A percentile compares a stretch with the other conserved stretches of the same genome.
These are phyloP conservation scores for Nautilus pompilius DNA, from an alignment of 1,140 invertebrate species.

Conservation along the genomic window DNA sequence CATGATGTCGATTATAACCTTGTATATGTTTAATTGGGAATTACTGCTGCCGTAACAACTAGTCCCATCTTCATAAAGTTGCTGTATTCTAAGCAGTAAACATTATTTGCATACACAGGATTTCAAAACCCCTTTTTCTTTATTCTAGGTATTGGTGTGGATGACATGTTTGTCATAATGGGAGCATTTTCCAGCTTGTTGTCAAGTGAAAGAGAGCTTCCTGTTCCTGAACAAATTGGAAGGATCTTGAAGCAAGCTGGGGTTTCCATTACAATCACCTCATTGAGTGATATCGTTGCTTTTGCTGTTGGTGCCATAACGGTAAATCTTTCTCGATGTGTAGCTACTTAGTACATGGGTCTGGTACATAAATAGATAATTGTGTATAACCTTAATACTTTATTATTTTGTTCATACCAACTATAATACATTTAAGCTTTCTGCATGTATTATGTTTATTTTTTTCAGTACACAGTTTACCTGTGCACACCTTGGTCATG, in stretches of 20 bases:
- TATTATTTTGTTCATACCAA: too few relatives aligned
- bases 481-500: too few relatives aligned
- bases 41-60: too few relatives aligned
- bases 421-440: too few relatives aligned
- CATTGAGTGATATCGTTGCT: constrained; percentile 93
- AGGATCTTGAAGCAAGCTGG: constrained; percentile 89
- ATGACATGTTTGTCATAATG: constrained; percentile 83
- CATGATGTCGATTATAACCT: too few relatives aligned
- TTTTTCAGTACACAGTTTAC: too few relatives aligned
- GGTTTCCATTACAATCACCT: constrained; percentile 96
- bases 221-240: constrained; percentile 82
- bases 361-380: background rate
- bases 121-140: too few relatives aligned
- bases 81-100: too few relatives aligned
- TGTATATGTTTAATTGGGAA: too few relatives aligned
- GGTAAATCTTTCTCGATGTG: constrained; percentile 65
- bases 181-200: constrained; percentile 81
- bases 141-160: constrained; percentile 83
- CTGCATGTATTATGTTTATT: too few relatives aligned
- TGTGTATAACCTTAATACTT: background rate
- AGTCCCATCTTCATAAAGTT: too few relatives aligned
- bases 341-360: background rate
- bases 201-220: constrained; percentile 64
- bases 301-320: constrained; percentile 95
- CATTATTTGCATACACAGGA: too few relatives aligned